Evolutionary conservation across 30 jellyfish, hydroid and myxozoan species (phyloP).

Genomic region (Hydractinia symbiolongicarpus): DNA sequence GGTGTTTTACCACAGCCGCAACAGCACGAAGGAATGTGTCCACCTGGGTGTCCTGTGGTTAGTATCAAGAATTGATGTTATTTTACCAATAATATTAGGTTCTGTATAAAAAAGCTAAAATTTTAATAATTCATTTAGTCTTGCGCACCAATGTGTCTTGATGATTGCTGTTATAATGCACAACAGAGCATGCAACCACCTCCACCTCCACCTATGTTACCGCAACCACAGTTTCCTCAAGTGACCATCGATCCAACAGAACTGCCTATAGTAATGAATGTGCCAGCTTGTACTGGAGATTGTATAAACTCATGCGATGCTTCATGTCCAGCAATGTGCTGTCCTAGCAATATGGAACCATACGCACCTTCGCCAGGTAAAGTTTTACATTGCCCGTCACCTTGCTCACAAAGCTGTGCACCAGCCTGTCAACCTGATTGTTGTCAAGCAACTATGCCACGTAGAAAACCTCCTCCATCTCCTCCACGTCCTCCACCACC

Average conservation of each 20-base stretch:
- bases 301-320: slow-evolving; percentile 83
- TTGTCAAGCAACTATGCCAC: slow-evolving; percentile 46
- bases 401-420: slow-evolving; percentile 84
- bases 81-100: neutral
- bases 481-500: slow-evolving; percentile 68
- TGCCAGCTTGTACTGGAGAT: slow-evolving; percentile 43
- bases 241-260: slow-evolving; percentile 41
- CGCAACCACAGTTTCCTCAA: slow-evolving; percentile 27
- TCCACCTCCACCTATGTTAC: slow-evolving; percentile 43
- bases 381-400: slow-evolving; percentile 62
- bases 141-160: slow-evolving; percentile 93
- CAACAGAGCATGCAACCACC: slow-evolving; percentile 22
- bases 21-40: slow-evolving; percentile 72
- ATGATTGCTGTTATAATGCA: slow-evolving; percentile 59
- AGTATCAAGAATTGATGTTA: neutral
- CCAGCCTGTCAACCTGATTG: slow-evolving; percentile 85
- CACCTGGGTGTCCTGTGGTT: slow-evolving; percentile 92
- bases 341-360: slow-evolving; percentile 59
- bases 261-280: slow-evolving; percentile 42
- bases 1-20: slow-evolving; percentile 47
- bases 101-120: neutral
- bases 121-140: slow-evolving; percentile 30
- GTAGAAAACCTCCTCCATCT: slow-evolving; percentile 37
- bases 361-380: slow-evolving; percentile 62
- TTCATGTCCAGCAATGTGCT: slow-evolving; percentile 73